Evolutionary conservation across 2,888 invertebrate genomes (phyloP), one percentile per base, ranked within the genome.

Genomic region (Branchipolynoe longqiensis): DNA sequence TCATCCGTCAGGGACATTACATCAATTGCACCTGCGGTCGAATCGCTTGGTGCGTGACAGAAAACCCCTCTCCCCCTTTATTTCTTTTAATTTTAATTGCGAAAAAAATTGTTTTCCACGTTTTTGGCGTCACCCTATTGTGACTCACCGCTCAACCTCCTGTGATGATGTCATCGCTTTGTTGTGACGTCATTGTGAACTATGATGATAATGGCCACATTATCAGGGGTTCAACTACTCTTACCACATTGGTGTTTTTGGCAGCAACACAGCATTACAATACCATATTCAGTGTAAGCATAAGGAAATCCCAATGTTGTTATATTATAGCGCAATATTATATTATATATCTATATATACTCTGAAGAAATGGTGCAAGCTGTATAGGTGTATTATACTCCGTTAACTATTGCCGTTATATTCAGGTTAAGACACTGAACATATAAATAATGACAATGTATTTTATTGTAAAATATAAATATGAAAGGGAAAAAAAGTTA

Each of bases 221-320:
- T 25, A 28, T 78, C 78, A 78, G 54, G 78, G 54, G 78, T 78
- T 25, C n/a, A n/a, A n/a, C n/a, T n/a, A n/a, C n/a, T n/a, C n/a
- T n/a, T n/a, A n/a, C n/a, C n/a, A n/a, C 25, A 78, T 78, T 78
- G 28, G 31, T 78, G 28, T n/a, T 14, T 36, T 38, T 48, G 78
- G 78, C 78, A 78, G 78, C 78, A 78, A 28, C 31, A 48, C 78
- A 78, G 78, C 78, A 78, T 78, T 78, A 78, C 48, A n/a, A 22
- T 41, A 12, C 1, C 31, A 62, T 2, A n/a, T 28, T 12, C 62
- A 62, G 38, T 69, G 69, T 69, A 69, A 36, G 18, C 38, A 73
- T 33, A 38, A 38, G 38, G 25, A 22, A 62, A 62, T 62, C 8
- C 8, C 18, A 1, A 22, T 12, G 31, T 12, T 28, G 28, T 78